Conservation (phyloP, 2,888 invertebrate genomes). For the Drosophila prolongata region DNA sequence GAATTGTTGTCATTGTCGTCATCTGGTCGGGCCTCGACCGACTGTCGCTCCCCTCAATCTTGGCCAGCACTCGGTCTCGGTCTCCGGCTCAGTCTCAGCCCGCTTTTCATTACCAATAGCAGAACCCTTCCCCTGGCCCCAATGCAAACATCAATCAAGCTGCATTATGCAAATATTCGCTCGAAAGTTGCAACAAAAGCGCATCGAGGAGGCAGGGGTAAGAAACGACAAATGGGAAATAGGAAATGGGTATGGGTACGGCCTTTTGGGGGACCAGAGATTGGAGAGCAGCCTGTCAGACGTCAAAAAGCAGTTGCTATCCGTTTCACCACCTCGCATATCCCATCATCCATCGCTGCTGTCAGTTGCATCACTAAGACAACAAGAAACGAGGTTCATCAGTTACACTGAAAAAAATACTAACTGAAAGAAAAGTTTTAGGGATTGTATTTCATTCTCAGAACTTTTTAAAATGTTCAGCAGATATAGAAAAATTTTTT, state of each 20-base stretch:
- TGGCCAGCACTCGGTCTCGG: slow-evolving; percentile 36
- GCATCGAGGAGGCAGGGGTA: slow-evolving; percentile 42
- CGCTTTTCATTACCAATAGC: slow-evolving; percentile 74
- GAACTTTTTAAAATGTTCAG: background rate
- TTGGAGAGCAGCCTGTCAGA: slow-evolving; percentile 53
- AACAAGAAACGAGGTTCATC: slow-evolving; percentile 30
- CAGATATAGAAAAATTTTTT: background rate
- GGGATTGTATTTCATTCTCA: background rate
- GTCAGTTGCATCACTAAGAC: slow-evolving; percentile 52
- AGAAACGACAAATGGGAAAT: slow-evolving; percentile 22
- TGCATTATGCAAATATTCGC: slow-evolving; percentile 75
- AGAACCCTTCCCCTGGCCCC: background rate
- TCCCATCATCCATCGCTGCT: slow-evolving; percentile 41
- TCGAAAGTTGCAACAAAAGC: slow-evolving; percentile 76
- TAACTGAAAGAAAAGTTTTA: too few relatives aligned
- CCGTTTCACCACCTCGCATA: slow-evolving; percentile 31
- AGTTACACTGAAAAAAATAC: slow-evolving; percentile 9
- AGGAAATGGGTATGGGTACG: background rate
- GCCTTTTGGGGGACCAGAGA: slow-evolving; percentile 19
- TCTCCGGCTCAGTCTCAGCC: slow-evolving; percentile 56
- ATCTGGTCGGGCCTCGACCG: slow-evolving; percentile 42
- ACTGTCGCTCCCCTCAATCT: slow-evolving; percentile 15
- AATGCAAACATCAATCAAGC: slow-evolving; percentile 73
- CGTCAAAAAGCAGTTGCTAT: slow-evolving; percentile 56
- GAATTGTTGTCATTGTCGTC: slow-evolving; percentile 79